Conservation (phyloP, 2,797 vertebrate genomes). For the Cottoperca gobio region DNA sequence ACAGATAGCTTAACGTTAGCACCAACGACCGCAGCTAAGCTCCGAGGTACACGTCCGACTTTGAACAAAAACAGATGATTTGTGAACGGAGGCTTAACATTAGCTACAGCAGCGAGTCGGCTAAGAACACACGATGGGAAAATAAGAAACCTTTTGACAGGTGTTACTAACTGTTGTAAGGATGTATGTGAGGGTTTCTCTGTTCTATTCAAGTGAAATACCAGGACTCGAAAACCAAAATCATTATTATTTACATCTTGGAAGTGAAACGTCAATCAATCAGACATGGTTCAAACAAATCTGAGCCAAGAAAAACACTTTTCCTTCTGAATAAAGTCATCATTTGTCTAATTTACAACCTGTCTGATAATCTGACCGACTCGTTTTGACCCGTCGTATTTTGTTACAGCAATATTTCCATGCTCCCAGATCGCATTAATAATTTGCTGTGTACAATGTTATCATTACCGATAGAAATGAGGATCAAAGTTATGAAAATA, state of each 20-base stretch:
- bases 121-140: neutral
- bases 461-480: neutral
- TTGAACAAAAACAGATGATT: neutral
- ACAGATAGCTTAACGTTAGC: neutral
- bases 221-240: no score
- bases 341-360: neutral
- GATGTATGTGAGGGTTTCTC: no score
- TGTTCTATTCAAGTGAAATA: no score
- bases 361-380: neutral
- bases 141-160: no score
- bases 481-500: neutral
- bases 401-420: slow-evolving; percentile 1
- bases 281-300: no score
- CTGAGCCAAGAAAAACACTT: no score
- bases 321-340: neutral
- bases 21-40: neutral
- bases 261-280: no score
- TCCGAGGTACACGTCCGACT: no score
- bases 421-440: neutral
- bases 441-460: neutral
- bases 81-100: neutral
- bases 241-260: no score
- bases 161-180: no score
- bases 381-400: neutral
- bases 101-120: no score